A percentile compares a stretch with the other conserved stretches of the same genome.
Conservation (phyloP, 2,113 vertebrate species). For the Rhabdomys dilectus region DNA sequence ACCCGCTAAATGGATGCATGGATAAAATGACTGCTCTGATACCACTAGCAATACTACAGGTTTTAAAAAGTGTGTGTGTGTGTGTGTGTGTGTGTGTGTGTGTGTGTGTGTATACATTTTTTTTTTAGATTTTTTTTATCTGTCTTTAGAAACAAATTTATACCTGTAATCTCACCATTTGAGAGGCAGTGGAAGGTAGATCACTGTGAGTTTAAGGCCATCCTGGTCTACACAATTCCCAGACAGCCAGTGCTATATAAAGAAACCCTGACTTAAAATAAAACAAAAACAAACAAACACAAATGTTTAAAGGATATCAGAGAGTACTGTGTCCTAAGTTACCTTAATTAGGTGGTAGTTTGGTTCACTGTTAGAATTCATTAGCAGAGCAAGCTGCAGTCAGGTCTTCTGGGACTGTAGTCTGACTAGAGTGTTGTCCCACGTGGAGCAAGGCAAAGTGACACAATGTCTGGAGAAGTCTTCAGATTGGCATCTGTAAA, state of each 20-base stretch:
- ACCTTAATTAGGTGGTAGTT: slow-evolving; percentile 11
- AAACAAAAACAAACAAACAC: background rate
- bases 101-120: too few species aligned
- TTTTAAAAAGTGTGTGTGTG: background rate
- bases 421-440: slow-evolving; percentile 13
- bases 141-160: background rate
- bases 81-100: too few species aligned
- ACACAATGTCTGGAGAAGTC: slow-evolving; percentile 65
- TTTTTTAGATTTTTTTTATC: background rate
- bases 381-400: background rate
- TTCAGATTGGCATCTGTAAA: slow-evolving; percentile 71
- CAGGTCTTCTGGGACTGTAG: slow-evolving; percentile 35
- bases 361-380: slow-evolving; percentile 10
- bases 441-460: slow-evolving; percentile 53
- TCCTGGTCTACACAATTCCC: background rate
- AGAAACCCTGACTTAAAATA: background rate
- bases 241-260: background rate
- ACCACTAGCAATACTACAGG: background rate
- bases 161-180: background rate
- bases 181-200: background rate
- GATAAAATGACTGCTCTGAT: background rate
- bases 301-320: background rate
- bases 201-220: background rate
- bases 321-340: background rate
- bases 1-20: background rate